Conservation (phyloP, 2,888 invertebrate genomes). For the Oithona nana region DNA sequence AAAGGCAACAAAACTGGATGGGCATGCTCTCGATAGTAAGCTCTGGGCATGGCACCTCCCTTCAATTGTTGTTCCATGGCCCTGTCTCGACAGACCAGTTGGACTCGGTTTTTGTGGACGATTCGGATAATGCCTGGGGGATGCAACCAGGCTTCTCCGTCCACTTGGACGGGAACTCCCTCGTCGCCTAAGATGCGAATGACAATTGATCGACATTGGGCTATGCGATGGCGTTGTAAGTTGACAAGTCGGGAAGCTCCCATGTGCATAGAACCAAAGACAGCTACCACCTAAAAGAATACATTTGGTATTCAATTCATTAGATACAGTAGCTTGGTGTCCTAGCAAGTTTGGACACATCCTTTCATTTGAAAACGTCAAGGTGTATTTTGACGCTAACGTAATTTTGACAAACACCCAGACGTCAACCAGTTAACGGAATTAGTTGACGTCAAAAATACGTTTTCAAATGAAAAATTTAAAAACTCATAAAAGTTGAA, state of each 20-base stretch:
- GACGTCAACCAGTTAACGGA: too few species aligned
- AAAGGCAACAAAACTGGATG: constrained; percentile 11
- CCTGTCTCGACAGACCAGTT: constrained; percentile 81
- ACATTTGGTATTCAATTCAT: not conserved
- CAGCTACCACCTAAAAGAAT: constrained; percentile 53
- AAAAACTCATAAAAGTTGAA: too few species aligned
- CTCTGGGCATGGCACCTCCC: not conserved
- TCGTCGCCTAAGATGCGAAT: constrained; percentile 68
- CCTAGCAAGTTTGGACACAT: not conserved
- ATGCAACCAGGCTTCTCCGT: constrained; percentile 95
- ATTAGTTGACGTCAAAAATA: too few species aligned
- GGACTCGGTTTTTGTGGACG: constrained; percentile 87
- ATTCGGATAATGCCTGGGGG: constrained; percentile 89
- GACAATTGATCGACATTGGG: constrained; percentile 86
- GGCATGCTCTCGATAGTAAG: constrained; percentile 14
- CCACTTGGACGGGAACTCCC: constrained; percentile 85
- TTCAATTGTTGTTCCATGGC: constrained; percentile 8
- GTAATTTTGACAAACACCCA: too few species aligned
- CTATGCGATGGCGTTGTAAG: constrained; percentile 87
- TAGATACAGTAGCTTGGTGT: not conserved
- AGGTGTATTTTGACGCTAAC: too few species aligned
- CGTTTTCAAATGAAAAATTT: too few species aligned
- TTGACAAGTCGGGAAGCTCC: constrained; percentile 85
- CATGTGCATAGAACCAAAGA: constrained; percentile 93
- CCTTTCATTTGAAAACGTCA: too few species aligned